phyloP scores from a whole-genome alignment of 2,113 vertebrate species.

The Carassius carassius region DNA sequence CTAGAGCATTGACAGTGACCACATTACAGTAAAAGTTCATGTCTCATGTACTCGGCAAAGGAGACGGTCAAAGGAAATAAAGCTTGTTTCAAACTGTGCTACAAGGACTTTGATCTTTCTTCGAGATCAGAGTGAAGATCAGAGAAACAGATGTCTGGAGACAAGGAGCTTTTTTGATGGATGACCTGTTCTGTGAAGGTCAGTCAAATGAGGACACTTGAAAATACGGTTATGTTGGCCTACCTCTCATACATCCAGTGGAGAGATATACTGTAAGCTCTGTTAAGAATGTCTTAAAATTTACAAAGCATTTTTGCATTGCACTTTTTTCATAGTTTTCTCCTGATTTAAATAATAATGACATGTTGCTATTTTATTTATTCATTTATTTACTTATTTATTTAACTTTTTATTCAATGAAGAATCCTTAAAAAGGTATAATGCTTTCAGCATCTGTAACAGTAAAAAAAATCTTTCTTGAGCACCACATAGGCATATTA shows the following conservation, averaged over 20 bases:
- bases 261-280: neutral
- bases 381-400: no score
- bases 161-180: slow-evolving; percentile 62
- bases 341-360: no score
- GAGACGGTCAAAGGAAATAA: slow-evolving; percentile 2
- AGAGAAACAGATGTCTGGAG: slow-evolving; percentile 41
- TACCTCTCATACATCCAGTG: slow-evolving; percentile 34
- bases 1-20: neutral
- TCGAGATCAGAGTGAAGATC: slow-evolving; percentile 17
- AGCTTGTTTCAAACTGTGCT: slow-evolving; percentile 43
- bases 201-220: slow-evolving; percentile 59
- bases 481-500: no score
- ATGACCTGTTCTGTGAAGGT: slow-evolving; percentile 55
- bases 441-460: no score
- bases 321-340: no score
- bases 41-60: neutral
- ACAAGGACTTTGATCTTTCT: slow-evolving; percentile 28
- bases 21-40: neutral
- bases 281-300: no score
- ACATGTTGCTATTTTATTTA: no score
- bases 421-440: no score
- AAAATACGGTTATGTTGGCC: slow-evolving; percentile 64
- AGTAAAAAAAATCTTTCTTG: no score
- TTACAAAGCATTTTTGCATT: no score
- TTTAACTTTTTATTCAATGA: no score